phyloP scores from a whole-genome alignment of 2,888 invertebrate species.

The Megaustenia siamemsis region DNA sequence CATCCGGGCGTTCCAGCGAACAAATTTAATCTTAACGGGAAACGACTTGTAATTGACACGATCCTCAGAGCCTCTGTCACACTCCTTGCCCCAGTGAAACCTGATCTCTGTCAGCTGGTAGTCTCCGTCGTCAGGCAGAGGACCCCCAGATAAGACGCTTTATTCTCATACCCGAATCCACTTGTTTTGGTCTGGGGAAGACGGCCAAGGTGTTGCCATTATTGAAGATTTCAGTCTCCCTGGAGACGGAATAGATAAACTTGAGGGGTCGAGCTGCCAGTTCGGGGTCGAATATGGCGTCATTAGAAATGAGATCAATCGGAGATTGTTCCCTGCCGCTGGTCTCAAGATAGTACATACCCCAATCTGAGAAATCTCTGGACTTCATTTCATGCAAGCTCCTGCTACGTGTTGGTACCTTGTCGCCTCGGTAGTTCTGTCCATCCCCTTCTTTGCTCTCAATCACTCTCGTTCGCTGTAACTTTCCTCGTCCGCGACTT shows the following conservation, averaged over 20 bases:
- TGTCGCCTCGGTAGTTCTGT: conserved; percentile 14
- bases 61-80: conserved; percentile 69
- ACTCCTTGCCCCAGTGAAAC: conserved; percentile 72
- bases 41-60: conserved; percentile 71
- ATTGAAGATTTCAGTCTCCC: conserved; percentile 72
- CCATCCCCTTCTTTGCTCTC: conserved; percentile 46
- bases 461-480: conserved; percentile 43
- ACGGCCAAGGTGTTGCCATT: conserved; percentile 69
- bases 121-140: conserved; percentile 61
- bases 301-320: conserved; percentile 56
- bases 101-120: conserved; percentile 69
- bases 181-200: conserved; percentile 65
- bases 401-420: neutral
- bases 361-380: conserved; percentile 56
- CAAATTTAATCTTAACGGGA: conserved; percentile 71
- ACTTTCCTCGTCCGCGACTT: conserved; percentile 11
- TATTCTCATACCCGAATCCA: no score
- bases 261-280: conserved; percentile 53
- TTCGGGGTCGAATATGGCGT: conserved; percentile 49
- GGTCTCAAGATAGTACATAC: conserved; percentile 58
- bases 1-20: conserved; percentile 67
- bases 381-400: neutral
- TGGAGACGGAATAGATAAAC: conserved; percentile 59
- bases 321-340: conserved; percentile 57
- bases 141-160: conserved; percentile 65